phyloP scores from a whole-genome alignment of 1,140 invertebrate species.

The Drosophila bifasciata region DNA sequence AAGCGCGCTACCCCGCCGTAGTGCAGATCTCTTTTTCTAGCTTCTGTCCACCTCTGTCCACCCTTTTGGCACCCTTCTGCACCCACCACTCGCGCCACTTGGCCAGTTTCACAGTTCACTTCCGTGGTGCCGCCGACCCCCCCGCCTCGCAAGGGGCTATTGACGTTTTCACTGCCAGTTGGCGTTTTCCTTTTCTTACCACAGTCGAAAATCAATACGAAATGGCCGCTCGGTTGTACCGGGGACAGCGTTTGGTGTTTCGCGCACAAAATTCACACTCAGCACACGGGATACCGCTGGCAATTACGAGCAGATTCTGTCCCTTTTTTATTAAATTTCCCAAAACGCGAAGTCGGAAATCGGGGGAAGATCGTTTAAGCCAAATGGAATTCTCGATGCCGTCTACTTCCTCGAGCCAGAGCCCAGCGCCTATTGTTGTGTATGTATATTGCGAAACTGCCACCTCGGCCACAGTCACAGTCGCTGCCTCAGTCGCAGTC shows the following conservation, averaged over 20 bases:
- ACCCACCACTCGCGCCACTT: too few species aligned
- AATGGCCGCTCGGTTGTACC: constrained; percentile 37
- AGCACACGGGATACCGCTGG: not conserved
- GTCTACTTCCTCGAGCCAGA: constrained; percentile 72
- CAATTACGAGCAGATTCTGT: constrained; percentile 6
- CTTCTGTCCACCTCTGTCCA: not conserved
- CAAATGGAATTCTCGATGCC: constrained; percentile 50
- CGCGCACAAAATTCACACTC: too few species aligned
- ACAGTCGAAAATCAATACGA: constrained; percentile 80
- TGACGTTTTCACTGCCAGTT: constrained; percentile 42
- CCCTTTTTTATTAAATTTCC: constrained; percentile 45
- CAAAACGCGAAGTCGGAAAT: constrained; percentile 47
- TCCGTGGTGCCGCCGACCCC: not conserved
- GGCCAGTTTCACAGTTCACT: constrained; percentile 29
- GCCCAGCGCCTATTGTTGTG: constrained; percentile 83
- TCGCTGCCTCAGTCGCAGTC: constrained; percentile 28
- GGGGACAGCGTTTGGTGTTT: constrained; percentile 11
- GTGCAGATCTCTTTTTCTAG: constrained; percentile 14
- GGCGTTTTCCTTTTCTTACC: constrained; percentile 56
- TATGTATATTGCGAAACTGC: constrained; percentile 84
- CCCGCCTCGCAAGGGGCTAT: constrained; percentile 28
- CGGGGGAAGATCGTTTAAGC: constrained; percentile 26
- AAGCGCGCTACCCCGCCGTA: constrained; percentile 58
- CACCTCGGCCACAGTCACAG: constrained; percentile 31
- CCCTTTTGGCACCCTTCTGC: not conserved